A percentile compares a stretch with the other conserved stretches of the same genome.
phyloP scores from a whole-genome alignment of 2,113 vertebrate species.

The Calyptomena viridis region DNA sequence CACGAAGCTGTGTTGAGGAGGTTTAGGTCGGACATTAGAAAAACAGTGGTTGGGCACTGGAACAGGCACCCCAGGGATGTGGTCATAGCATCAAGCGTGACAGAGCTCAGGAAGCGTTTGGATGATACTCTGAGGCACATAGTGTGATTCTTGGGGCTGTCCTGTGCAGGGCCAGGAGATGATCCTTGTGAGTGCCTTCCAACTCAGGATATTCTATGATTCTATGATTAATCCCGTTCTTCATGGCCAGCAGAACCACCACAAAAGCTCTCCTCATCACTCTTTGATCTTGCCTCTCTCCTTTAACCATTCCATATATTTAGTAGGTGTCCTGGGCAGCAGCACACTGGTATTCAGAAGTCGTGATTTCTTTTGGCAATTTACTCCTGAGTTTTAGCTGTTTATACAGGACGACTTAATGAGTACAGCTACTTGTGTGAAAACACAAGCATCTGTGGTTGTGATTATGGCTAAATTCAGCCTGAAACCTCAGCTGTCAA shows the following conservation, averaged over 20 bases:
- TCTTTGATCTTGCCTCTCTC: background rate
- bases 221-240: background rate
- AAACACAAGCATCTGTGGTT: constrained; percentile 47
- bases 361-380: constrained; percentile 22
- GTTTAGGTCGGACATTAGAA: background rate
- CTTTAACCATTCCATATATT: background rate
- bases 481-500: constrained; percentile 43
- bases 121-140: background rate
- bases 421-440: constrained; percentile 27
- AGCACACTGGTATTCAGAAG: background rate
- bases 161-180: background rate
- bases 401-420: constrained; percentile 45
- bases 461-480: constrained; percentile 41
- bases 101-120: background rate
- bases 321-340: background rate
- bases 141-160: background rate
- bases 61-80: background rate
- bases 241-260: constrained; percentile 6
- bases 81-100: background rate
- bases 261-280: background rate
- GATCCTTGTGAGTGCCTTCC: background rate
- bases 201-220: background rate
- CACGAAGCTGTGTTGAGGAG: fast-evolving
- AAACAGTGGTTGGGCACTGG: background rate
- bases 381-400: constrained; percentile 21